Base-by-base conservation (phyloP, 2,113 vertebrate genomes). In the Gallinago paraguaiae region DNA sequence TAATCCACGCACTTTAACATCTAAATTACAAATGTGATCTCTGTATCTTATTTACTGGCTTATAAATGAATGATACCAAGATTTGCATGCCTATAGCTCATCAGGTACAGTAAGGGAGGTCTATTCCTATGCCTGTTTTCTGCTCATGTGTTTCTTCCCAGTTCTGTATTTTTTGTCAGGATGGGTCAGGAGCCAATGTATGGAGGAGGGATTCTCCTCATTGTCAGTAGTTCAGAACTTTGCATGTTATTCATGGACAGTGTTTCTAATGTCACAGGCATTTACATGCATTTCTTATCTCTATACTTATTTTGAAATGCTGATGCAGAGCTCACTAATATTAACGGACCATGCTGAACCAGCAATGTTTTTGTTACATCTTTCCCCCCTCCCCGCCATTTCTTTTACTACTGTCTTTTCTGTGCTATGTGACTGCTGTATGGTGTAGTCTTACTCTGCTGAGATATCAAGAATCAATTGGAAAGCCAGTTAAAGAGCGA, bases 1-100 rank as follows among this genome's bases (percentile, higher is more conserved):
- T 81, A 72, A 86, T 27, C 82, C 61, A 65, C 43, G 7, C 72
- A 43, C 70, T 88, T 95, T 91, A 95, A 70, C 35, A 81, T 57
- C 61, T 82, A 82, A 61, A 76, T 90, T 88, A 87, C 57, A 91
- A 91, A 89, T 81, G 65, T 56, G 64, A 82, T 90, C 28, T 78
- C 54, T 83, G 20, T 60, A 50, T 82, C 37, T 93, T 92, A 59
- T 65, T 53, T 87, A 43, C 51, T 59, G n/a, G 15, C 70, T 90
- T 79, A 48, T n/a, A 33, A 63, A 90, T 46, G 2, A 84, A 48
- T 80, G 74, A 89, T 63, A 87, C 8, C 31, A 90, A 83, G 35
- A 60, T 37, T 90, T 71, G 41, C 24, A 57, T 90, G 77, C n/a
- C 14, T 86, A 61, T 39, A 94, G 54, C 18, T 76, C 37, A 82